Evolutionary conservation across 2,113 vertebrate species (phyloP), one percentile per base, ranked within the genome.

Genomic region (Scophthalmus maximus): DNA sequence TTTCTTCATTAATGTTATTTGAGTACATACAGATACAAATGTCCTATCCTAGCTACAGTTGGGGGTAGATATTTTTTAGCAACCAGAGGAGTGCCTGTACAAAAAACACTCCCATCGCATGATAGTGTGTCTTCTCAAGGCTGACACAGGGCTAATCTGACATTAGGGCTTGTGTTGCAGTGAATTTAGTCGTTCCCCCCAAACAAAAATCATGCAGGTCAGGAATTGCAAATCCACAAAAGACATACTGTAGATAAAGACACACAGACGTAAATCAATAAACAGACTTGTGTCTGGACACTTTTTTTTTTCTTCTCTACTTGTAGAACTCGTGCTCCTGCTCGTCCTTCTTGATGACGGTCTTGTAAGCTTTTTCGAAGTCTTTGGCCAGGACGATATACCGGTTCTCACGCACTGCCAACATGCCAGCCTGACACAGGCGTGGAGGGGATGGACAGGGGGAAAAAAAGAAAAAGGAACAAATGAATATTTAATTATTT

Each of bases 251-350:
- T 52, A 57, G 66, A 78, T 26, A 73, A 32, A 81, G 62, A 73
- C 40, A 69, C n/a, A 69, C 36, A 72, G 38, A 77, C 34, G 3
- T 57, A 79, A 68, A 78, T 78, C 52, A 69, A 59, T 73, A 68
- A n/a, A 49, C 63, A 73, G 29, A 75, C 26, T 14, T 23, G 44
- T 73, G 68, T 82, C 74, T 68, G 34, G 71, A 82, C 46, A 60
- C 7, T 10, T 32, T 23, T 34, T 22, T 9, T 11, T 34, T 61
- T 26, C 17, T n/a, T 26, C 7, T 87, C 93, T 95, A 98, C 78
- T 98, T 98, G 93, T 98, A 98, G 91, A 98, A 98, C 78, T 98
- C 96, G 1, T 98, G 96, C 75, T 98, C 96, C 84, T 98, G 96
- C 67, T 98, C 96, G 0, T 98, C 96, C 84, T 97, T 97, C 88